Conservation (phyloP, 2,797 vertebrate species). For the Etheostoma nigrum region DNA sequence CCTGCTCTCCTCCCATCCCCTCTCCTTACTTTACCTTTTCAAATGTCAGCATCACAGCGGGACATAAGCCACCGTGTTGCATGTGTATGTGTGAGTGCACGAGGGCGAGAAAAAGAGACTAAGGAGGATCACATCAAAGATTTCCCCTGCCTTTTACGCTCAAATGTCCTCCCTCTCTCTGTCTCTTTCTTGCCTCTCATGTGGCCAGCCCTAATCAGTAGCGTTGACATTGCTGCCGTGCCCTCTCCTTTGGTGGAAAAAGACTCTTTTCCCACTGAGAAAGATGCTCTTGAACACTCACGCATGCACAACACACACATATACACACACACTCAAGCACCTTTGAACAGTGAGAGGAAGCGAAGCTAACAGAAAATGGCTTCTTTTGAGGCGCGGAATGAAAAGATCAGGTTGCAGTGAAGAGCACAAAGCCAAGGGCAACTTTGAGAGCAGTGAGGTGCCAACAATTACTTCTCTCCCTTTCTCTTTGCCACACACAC, state of each 20-base stretch:
- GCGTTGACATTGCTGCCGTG: conserved; percentile 85
- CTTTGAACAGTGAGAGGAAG: conserved; percentile 85
- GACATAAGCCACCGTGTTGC: conserved; percentile 80
- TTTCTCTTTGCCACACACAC: conserved; percentile 58
- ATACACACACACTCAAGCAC: conserved; percentile 71
- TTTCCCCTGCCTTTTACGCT: conserved; percentile 83
- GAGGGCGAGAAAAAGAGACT: conserved; percentile 73
- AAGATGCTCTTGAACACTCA: conserved; percentile 80
- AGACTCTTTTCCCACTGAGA: conserved; percentile 82
- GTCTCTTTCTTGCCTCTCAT: conserved; percentile 80
- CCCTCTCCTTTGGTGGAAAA: conserved; percentile 88
- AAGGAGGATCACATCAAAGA: conserved; percentile 87
- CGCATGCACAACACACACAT: conserved; percentile 56
- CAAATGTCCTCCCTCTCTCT: conserved; percentile 82
- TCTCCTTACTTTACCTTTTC: conserved; percentile 86
- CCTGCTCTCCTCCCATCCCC: conserved; percentile 67
- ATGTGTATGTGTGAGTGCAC: conserved; percentile 54
- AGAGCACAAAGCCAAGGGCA: conserved; percentile 86
- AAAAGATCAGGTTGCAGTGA: conserved; percentile 84
- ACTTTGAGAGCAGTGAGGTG: conserved; percentile 83
- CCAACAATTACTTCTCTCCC: conserved; percentile 82
- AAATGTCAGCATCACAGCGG: conserved; percentile 87
- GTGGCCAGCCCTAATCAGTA: conserved; percentile 87
- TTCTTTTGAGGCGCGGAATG: conserved; percentile 84
- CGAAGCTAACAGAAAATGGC: conserved; percentile 83